These are phyloP conservation scores for Lacerta bilineata DNA, from an alignment of 2,797 vertebrate species.

Conservation along the genomic window DNA sequence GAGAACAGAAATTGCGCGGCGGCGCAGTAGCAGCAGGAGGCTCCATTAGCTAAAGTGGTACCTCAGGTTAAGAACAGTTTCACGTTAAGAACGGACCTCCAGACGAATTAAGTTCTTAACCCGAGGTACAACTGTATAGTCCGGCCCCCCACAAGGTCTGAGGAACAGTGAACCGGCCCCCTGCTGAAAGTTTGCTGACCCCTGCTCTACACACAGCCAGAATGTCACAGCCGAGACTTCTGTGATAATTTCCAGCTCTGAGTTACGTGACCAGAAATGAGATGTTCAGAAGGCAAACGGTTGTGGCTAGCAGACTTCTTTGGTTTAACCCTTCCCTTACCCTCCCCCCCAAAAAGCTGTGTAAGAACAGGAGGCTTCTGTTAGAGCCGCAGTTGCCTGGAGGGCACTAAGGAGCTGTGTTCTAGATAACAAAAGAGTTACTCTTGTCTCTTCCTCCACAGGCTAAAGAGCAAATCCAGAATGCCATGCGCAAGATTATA, in stretches of 20 bases:
- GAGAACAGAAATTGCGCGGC: no score
- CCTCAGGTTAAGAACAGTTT: no score
- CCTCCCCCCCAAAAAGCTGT: no score
- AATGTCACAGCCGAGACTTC: not conserved
- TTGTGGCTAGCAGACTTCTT: not conserved
- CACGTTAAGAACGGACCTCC: no score
- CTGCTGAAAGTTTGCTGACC: no score
- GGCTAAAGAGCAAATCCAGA: constrained; percentile 84
- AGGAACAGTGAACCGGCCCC: no score
- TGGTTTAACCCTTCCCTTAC: not conserved
- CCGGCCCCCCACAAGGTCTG: no score
- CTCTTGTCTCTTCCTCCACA: constrained; percentile 62
- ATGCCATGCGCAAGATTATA: constrained; percentile 83
- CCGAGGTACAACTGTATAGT: no score
- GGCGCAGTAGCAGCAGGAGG: no score
- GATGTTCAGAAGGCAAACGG: not conserved
- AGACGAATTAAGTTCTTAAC: no score
- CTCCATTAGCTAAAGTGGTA: no score
- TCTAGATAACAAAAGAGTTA: constrained; percentile 1
- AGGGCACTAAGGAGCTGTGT: not conserved
- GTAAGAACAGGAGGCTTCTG: not conserved
- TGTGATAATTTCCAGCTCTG: not conserved
- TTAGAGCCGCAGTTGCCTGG: not conserved
- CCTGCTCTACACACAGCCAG: no score
- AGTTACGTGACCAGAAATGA: not conserved